Evolutionary conservation across 2,113 vertebrate genomes (phyloP).

Genomic region (Mystacornis crossleyi): DNA sequence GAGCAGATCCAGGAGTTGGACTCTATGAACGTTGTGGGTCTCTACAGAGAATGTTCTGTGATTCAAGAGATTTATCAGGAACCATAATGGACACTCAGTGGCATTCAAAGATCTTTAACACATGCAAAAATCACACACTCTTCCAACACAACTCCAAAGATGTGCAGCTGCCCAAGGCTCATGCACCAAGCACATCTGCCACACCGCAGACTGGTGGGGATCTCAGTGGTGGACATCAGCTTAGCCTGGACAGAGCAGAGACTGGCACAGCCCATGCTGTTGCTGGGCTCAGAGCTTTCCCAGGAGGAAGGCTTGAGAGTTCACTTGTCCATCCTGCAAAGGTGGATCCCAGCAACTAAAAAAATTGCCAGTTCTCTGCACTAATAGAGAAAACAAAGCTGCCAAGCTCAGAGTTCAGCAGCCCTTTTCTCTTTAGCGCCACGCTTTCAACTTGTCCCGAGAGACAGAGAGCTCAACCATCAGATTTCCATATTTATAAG

Average conservation of each 20-base stretch:
- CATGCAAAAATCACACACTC: neutral
- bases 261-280: neutral
- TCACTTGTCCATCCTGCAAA: neutral
- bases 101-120: neutral
- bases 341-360: neutral
- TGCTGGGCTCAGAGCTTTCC: neutral
- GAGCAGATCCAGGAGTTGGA: too few relatives aligned
- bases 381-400: neutral
- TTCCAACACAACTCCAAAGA: neutral
- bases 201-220: neutral
- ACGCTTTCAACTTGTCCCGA: neutral
- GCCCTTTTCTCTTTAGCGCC: neutral
- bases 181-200: neutral
- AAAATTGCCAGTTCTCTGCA: fast-evolving
- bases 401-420: neutral
- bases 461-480: neutral
- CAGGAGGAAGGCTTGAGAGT: neutral
- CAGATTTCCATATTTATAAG: slow-evolving; percentile 59
- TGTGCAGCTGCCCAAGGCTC: neutral
- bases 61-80: neutral
- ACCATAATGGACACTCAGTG: neutral
- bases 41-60: neutral
- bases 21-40: too few relatives aligned
- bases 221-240: neutral
- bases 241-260: neutral